Evolutionary conservation across 2,113 vertebrate genomes (phyloP).

Genomic region (Albula glossodonta): DNA sequence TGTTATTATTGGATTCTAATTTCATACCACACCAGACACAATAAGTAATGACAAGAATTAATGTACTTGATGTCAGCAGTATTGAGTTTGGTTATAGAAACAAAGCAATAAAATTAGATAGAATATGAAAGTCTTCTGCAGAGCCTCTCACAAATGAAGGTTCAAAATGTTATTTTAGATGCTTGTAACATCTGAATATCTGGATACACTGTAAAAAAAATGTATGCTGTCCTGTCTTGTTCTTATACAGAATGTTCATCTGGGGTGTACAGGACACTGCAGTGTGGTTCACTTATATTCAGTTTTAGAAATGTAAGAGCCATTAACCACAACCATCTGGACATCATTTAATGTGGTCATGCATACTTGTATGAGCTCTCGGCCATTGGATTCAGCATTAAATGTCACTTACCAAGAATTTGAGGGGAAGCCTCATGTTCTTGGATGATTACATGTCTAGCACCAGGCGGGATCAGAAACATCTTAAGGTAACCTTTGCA

Average conservation of each 20-base stretch:
- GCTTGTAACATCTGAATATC: too few species aligned
- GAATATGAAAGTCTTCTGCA: neutral
- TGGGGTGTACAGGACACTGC: too few species aligned
- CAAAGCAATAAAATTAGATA: neutral
- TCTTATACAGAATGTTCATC: too few species aligned
- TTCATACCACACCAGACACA: neutral
- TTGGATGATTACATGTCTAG: constrained; percentile 96
- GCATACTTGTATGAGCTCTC: neutral
- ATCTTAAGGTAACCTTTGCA: constrained; percentile 98
- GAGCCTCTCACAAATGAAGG: too few species aligned
- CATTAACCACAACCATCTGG: constrained; percentile 25
- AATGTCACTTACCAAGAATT: constrained; percentile 92
- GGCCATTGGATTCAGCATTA: constrained; percentile 14
- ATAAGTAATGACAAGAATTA: neutral
- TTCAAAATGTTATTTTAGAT: too few species aligned
- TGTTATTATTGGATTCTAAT: neutral
- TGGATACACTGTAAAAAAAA: neutral
- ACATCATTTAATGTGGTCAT: constrained; percentile 11
- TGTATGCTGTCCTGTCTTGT: too few species aligned
- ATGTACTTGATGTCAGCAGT: neutral
- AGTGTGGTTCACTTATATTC: neutral
- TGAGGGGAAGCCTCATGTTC: constrained; percentile 97
- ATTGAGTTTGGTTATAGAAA: neutral
- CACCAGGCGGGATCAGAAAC: constrained; percentile 95
- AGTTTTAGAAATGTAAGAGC: neutral